Conservation (phyloP, 1,140 invertebrate species). For the Chrysopa pallens region DNA sequence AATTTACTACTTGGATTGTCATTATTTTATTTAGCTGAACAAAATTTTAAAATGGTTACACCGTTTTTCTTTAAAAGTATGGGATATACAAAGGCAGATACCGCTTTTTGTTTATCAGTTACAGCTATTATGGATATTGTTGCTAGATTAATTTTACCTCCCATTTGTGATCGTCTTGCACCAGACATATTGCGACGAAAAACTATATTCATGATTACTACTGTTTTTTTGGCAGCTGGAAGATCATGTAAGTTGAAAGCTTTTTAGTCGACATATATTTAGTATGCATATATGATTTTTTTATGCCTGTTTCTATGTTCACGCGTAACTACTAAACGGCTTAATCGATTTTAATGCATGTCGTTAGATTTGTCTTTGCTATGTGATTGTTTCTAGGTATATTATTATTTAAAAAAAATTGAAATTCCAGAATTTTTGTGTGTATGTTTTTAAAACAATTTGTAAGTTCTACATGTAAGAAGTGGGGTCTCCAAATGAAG, state of each 20-base stretch:
- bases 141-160: slow-evolving; percentile 46
- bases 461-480: too few relatives aligned
- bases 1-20: slow-evolving; percentile 50
- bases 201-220: slow-evolving; percentile 44
- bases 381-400: too few relatives aligned
- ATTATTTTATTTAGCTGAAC: slow-evolving; percentile 51
- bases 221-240: slow-evolving; percentile 43
- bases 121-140: slow-evolving; percentile 53
- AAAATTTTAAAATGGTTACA: slow-evolving; percentile 56
- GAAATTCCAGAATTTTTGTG: too few relatives aligned
- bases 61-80: slow-evolving; percentile 50
- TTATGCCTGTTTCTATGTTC: too few relatives aligned
- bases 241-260: slow-evolving; percentile 41
- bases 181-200: slow-evolving; percentile 39
- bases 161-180: slow-evolving; percentile 42
- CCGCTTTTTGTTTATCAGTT: slow-evolving; percentile 49
- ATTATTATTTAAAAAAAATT: too few relatives aligned
- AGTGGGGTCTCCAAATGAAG: too few relatives aligned
- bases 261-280: too few relatives aligned
- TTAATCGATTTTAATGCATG: too few relatives aligned
- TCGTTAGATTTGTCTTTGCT: too few relatives aligned
- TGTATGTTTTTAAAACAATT: too few relatives aligned
- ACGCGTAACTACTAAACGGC: too few relatives aligned
- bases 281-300: too few relatives aligned
- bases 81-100: slow-evolving; percentile 41